phyloP scores from a whole-genome alignment of 2,797 vertebrate species.

The Anomalospiza imberbis region DNA sequence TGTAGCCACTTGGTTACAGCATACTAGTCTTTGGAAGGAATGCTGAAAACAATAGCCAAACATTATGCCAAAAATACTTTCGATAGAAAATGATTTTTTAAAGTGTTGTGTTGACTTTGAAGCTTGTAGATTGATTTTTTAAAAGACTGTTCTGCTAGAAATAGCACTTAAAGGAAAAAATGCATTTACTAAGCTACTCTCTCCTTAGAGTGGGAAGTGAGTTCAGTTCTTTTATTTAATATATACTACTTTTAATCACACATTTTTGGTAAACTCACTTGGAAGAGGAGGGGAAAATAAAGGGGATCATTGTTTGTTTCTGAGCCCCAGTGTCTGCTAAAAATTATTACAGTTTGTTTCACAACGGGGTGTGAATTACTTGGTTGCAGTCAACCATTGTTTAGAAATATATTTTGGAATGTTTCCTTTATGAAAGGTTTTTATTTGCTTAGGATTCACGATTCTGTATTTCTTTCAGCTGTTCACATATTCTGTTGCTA shows the following conservation, averaged over 20 bases:
- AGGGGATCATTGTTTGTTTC: slow-evolving; percentile 16
- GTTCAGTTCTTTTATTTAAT: background rate
- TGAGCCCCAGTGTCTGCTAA: slow-evolving; percentile 28
- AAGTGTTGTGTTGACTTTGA: slow-evolving; percentile 14
- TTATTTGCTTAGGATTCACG: slow-evolving; percentile 30
- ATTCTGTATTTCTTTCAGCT: slow-evolving; percentile 51
- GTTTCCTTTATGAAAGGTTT: slow-evolving; percentile 47
- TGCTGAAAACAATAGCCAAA: slow-evolving; percentile 14
- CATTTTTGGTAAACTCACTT: background rate
- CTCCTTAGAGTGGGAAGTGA: background rate
- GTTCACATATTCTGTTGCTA: background rate
- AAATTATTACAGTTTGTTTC: slow-evolving; percentile 56
- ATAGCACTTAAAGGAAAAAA: background rate
- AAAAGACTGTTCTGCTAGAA: background rate
- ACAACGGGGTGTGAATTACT: slow-evolving; percentile 46
- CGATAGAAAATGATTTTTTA: background rate
- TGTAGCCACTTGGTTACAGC: background rate
- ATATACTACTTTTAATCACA: background rate
- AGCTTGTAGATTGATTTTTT: background rate
- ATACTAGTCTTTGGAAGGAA: background rate
- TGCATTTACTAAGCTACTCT: background rate
- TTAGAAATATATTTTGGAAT: slow-evolving; percentile 60
- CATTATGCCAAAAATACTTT: slow-evolving; percentile 1
- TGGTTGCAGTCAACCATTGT: slow-evolving; percentile 62
- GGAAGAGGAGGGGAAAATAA: background rate